Base-by-base conservation (phyloP, 1,140 invertebrate genomes). In the Aphaenogaster rudis region DNA sequence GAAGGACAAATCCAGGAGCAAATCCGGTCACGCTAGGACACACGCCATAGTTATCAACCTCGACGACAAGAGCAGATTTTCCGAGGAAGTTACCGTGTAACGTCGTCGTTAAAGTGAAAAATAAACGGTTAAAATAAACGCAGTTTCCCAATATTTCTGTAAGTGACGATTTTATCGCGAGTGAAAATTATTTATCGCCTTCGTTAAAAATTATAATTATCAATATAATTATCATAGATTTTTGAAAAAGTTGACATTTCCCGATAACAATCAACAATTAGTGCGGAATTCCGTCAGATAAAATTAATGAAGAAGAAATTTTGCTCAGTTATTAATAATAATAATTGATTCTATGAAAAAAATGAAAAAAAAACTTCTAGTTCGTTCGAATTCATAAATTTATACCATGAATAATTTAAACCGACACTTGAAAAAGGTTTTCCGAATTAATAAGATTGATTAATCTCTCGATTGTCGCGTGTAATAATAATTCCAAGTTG, bases 51-150 rank as follows among this genome's bases (percentile, higher is more conserved):
- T 97, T 90, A 97, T 98, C 78, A 97, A 98, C 94, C 95, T 98
- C 88, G 97, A 98, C 89, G 97, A 98, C 94, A 97, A 97, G 91
- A 97, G 97, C 93, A 96, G 97, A 80, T 98, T 97, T 93, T 97
- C 97, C 6, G 97, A 98, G 94, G 97, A 98, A 94, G 97, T 98
- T 66, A 98, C 97, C 50, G 97, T 98, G 86, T 98, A 96, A 96
- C 28, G 33, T 17, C 17, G 33, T 57, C 21, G 11, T 79, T 79
- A 39, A 28, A 36, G 39, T 33, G 6, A 86, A 33, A 67, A 79
- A 64, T 78, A 86, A 78, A 86, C 36, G 3, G 5, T 11, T n/a
- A 39, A 74, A 45, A 21, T 50, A 42, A 78, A 78, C 9, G 15
- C 36, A 36, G 28, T 54, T 66, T 64, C 52, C 48, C n/a, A 48